Conservation (phyloP, 2,888 invertebrate genomes). For the Noctua pronuba region DNA sequence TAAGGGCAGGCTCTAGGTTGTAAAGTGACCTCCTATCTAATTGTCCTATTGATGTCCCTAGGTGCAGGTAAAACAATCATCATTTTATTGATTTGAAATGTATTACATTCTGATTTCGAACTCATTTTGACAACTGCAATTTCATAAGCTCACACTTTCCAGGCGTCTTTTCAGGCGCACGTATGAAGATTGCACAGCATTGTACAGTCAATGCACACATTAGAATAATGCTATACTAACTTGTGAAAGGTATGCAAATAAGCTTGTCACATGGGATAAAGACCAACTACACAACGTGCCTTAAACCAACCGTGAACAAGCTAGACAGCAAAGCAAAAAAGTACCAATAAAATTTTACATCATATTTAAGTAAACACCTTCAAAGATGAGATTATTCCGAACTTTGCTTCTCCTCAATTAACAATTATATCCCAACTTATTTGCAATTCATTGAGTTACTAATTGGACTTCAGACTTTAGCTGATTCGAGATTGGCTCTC, state of each 20-base stretch:
- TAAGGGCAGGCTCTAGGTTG: neutral
- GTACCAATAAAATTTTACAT: neutral
- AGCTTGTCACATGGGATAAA: neutral
- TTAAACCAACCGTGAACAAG: conserved; percentile 5
- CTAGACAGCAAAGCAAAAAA: conserved; percentile 10
- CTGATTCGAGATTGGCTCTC: conserved; percentile 42
- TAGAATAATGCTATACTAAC: conserved; percentile 3
- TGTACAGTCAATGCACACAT: conserved; percentile 9
- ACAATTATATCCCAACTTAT: conserved; percentile 29
- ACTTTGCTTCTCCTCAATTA: conserved; percentile 35
- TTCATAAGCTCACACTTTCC: neutral
- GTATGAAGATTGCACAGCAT: neutral
- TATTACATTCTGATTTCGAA: neutral
- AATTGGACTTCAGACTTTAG: conserved; percentile 50
- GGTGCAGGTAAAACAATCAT: neutral
- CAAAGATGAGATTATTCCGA: conserved; percentile 2
- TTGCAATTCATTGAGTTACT: conserved; percentile 44
- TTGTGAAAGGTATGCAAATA: conserved; percentile 15
- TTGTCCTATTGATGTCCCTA: neutral
- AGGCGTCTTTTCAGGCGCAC: neutral
- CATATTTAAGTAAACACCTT: neutral
- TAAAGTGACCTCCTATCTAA: neutral
- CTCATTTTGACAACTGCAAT: neutral
- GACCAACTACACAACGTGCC: neutral
- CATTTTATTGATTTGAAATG: neutral